Base-by-base conservation (phyloP, 2,797 vertebrate species). In the Bovichtus diacanthus region DNA sequence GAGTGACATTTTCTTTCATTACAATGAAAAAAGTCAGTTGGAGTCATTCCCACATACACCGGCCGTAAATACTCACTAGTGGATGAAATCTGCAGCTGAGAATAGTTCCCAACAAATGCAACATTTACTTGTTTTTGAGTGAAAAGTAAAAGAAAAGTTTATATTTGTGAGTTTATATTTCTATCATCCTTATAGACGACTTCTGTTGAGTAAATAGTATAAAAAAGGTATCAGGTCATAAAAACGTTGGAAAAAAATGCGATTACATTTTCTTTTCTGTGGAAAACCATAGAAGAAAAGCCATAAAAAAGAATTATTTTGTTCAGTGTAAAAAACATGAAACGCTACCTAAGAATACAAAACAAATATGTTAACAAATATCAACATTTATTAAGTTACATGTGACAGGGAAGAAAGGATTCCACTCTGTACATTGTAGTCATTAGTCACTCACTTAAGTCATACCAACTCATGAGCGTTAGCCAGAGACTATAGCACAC, bases 401-500 rank as follows among this genome's bases (percentile, higher is more conserved):
- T 21, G 18, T 21, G 49, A 68, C 38, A 43, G 34, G n/a, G 23
- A 43, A 36, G 18, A 19, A 21, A 43, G 13, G n/a, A 25, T 29
- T 50, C 9, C 18, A 16, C 3, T 54, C 29, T 47, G 29, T 8
- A 36, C 31, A 49, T 69, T 34, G 39, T 25, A 56, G 38, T 49
- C 31, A 34, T 34, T 6, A 34, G 31, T 34, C 31, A 7, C n/a
- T 34, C 31, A 34, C 31, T 31, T 34, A 34, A 31, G 31, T 34
- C 41, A 16, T 6, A 56, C 6, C 31, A 47, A 51, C 4, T 11
- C 34, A 43, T 19, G 8, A 15, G 7, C 69, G 36, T 61, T 50
- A 70, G 18, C 18, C 75, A 15, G 13, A 70, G 8, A 62, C 13
- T 23, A 44, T 23, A 56, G 66, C 29, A 49, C 58, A 68, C 16